Conservation (phyloP, 2,888 invertebrate genomes). For the Embidobia sp. region DNA sequence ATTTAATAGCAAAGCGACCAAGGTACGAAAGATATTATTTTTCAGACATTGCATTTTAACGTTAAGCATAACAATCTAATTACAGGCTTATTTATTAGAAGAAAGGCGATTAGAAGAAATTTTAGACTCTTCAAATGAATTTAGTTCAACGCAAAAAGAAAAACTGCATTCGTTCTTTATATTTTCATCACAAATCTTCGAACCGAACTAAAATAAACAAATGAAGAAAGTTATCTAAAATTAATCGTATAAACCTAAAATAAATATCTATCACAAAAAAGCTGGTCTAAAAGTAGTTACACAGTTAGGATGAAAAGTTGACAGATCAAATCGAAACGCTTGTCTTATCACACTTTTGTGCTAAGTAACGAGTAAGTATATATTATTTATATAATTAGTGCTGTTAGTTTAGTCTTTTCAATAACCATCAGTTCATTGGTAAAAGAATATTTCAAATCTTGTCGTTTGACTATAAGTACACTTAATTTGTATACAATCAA, state of each 20-base stretch:
- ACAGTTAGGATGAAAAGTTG: slow-evolving; percentile 29
- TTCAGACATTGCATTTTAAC: no score
- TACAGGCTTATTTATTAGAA: no score
- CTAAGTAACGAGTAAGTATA: slow-evolving; percentile 16
- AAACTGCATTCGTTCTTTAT: slow-evolving; percentile 5
- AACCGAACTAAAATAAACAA: slow-evolving; percentile 16
- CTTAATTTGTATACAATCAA: background rate
- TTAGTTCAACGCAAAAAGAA: slow-evolving; percentile 3
- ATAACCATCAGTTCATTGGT: no score
- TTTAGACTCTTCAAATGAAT: slow-evolving; percentile 6
- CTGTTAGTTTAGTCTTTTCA: background rate
- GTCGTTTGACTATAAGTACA: no score
- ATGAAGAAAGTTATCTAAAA: slow-evolving; percentile 43
- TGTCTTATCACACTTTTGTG: no score
- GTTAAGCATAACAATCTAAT: no score
- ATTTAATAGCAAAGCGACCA: no score
- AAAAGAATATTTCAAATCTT: no score
- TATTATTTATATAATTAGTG: background rate
- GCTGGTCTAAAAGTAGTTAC: slow-evolving; percentile 71
- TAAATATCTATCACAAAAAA: slow-evolving; percentile 81
- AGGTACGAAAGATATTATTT: no score
- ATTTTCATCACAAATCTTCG: slow-evolving; percentile 14
- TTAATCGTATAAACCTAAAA: slow-evolving; percentile 74
- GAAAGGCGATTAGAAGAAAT: no score
- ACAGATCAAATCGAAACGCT: no score